A percentile compares a stretch with the other conserved stretches of the same genome.
phyloP scores from a whole-genome alignment of 2,797 vertebrate genomes.

The Aythya fuligula region DNA sequence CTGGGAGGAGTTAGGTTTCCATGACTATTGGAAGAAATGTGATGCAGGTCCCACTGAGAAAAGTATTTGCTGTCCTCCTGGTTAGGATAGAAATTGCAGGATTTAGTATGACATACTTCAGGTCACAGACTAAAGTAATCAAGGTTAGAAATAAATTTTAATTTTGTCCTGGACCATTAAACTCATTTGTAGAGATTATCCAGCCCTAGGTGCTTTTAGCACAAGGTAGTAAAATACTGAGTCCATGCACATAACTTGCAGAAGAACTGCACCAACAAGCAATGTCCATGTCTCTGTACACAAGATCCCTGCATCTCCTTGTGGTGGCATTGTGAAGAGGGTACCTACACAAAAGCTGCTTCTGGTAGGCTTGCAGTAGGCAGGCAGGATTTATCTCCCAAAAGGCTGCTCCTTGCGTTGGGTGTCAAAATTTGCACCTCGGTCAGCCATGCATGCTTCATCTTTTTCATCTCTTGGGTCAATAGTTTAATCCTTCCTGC shows the following conservation, averaged over 20 bases:
- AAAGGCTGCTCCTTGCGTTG: background rate
- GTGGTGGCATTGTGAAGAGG: background rate
- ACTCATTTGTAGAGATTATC: background rate
- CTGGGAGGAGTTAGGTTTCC: background rate
- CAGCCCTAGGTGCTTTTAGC: background rate
- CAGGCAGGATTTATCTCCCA: background rate
- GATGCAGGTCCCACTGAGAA: background rate
- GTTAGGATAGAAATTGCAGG: background rate
- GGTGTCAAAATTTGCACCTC: background rate
- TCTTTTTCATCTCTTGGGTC: background rate
- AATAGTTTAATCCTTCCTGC: background rate
- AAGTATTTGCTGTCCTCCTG: background rate
- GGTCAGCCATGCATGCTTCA: background rate
- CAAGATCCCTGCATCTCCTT: background rate
- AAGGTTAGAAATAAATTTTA: background rate
- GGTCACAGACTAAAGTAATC: background rate
- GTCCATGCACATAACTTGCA: background rate
- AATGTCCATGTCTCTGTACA: background rate
- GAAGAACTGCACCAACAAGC: background rate
- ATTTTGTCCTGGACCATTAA: background rate
- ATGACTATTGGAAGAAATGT: background rate
- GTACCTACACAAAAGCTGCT: background rate
- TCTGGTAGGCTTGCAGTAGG: background rate
- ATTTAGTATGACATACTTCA: background rate
- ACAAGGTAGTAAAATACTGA: background rate